These are phyloP conservation scores for Leptodirus hochenwartii DNA, from an alignment of 2,888 invertebrate species.

Conservation along the genomic window DNA sequence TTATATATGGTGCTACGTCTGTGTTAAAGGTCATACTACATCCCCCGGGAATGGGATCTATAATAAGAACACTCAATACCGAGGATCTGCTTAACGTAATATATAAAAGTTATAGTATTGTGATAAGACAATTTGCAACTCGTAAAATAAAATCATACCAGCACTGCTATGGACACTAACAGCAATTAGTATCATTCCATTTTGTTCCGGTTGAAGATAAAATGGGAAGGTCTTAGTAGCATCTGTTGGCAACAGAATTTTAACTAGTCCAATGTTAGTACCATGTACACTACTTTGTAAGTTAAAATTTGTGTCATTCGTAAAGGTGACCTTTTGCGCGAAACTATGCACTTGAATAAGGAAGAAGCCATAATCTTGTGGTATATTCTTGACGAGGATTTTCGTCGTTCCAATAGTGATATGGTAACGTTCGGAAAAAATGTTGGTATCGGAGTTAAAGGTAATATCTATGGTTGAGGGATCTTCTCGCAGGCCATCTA, in stretches of 20 bases:
- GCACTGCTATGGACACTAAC: slow-evolving; percentile 34
- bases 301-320: slow-evolving; percentile 24
- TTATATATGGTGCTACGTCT: slow-evolving; percentile 41
- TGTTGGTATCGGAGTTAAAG: too few relatives aligned
- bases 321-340: slow-evolving; percentile 35
- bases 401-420: slow-evolving; percentile 15
- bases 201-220: slow-evolving; percentile 26
- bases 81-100: slow-evolving; percentile 7
- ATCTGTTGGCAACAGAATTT: slow-evolving; percentile 18
- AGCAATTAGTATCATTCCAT: slow-evolving; percentile 27
- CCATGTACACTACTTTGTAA: slow-evolving; percentile 30
- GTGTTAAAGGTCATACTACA: slow-evolving; percentile 50
- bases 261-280: slow-evolving; percentile 40
- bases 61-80: slow-evolving; percentile 26
- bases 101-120: slow-evolving; percentile 7
- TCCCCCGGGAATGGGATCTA: slow-evolving; percentile 54
- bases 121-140: too few relatives aligned
- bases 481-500: too few relatives aligned
- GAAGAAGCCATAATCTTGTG: slow-evolving; percentile 32
- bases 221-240: slow-evolving; percentile 19
- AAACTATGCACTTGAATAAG: slow-evolving; percentile 47
- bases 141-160: too few relatives aligned
- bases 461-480: too few relatives aligned
- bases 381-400: slow-evolving; percentile 27
- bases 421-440: too few relatives aligned